Evolutionary conservation across 2,888 invertebrate genomes (phyloP).

Genomic region (Noctua fimbriata): DNA sequence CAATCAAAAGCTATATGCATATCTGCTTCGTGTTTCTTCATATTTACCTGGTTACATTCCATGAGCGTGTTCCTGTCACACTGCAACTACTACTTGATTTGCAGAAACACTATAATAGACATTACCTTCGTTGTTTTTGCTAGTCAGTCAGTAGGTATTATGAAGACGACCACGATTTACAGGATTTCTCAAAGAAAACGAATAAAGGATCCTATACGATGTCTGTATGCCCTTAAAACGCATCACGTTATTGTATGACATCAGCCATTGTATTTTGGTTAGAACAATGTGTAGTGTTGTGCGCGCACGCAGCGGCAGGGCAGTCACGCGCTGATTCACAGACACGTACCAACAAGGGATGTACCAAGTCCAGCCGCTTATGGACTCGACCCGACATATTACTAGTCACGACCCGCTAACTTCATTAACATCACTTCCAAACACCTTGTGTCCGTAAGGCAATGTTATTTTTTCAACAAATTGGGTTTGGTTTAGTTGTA

Average conservation of each 20-base stretch:
- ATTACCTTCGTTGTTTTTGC: constrained; percentile 19
- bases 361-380: constrained; percentile 69
- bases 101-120: neutral
- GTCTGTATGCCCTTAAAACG: constrained; percentile 71
- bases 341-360: constrained; percentile 72
- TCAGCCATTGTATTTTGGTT: constrained; percentile 82
- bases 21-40: neutral
- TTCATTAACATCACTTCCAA: constrained; percentile 70
- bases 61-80: neutral
- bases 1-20: neutral
- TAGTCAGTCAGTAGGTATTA: constrained; percentile 26
- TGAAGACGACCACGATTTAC: constrained; percentile 19
- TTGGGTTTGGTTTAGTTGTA: constrained; percentile 3
- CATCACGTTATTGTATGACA: constrained; percentile 82
- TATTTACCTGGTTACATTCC: neutral
- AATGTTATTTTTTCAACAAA: constrained; percentile 2
- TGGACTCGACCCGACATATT: constrained; percentile 68
- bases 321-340: constrained; percentile 85
- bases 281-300: constrained; percentile 77
- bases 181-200: constrained; percentile 35
- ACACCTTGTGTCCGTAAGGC: constrained; percentile 32
- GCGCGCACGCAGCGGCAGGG: constrained; percentile 73
- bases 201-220: constrained; percentile 48
- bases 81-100: neutral
- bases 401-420: constrained; percentile 72